Evolutionary conservation across 2,113 vertebrate genomes (phyloP).

Genomic region (Apaloderma vittatum): DNA sequence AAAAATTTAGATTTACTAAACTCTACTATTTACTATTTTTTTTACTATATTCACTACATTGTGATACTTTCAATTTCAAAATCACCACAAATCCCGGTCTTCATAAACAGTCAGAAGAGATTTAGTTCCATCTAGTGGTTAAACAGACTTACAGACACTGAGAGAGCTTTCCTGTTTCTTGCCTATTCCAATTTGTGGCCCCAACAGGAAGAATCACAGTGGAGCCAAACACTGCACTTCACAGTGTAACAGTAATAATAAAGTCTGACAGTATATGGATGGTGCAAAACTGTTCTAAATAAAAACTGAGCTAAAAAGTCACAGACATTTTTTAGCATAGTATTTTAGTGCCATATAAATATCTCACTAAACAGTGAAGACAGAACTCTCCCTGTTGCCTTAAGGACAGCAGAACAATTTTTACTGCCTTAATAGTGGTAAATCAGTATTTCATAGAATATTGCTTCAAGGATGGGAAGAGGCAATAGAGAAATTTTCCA

Average conservation of each 20-base stretch:
- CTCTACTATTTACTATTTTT: too few relatives aligned
- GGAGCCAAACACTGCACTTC: background rate
- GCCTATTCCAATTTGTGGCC: too few relatives aligned
- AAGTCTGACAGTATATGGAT: background rate
- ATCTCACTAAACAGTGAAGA: background rate
- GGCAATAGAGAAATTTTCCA: too few relatives aligned
- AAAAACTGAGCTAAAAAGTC: background rate
- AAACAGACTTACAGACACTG: background rate
- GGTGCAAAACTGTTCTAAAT: background rate
- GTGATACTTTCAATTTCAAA: background rate
- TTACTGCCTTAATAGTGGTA: too few relatives aligned
- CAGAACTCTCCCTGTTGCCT: rapidly evolving
- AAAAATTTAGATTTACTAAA: background rate
- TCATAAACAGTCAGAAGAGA: conserved; percentile 2
- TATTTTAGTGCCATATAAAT: background rate
- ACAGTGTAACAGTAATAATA: background rate
- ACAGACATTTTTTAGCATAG: background rate
- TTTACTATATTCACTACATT: too few relatives aligned
- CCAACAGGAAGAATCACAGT: rapidly evolving
- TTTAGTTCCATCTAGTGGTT: conserved; percentile 65
- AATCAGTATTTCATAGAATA: too few relatives aligned
- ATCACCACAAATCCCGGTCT: background rate
- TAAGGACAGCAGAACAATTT: too few relatives aligned
- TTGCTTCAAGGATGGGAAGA: too few relatives aligned
- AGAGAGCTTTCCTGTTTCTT: background rate